Evolutionary conservation across 1,140 invertebrate species (phyloP), one percentile per base, ranked within the genome.

Genomic region (Bombus superbus): DNA sequence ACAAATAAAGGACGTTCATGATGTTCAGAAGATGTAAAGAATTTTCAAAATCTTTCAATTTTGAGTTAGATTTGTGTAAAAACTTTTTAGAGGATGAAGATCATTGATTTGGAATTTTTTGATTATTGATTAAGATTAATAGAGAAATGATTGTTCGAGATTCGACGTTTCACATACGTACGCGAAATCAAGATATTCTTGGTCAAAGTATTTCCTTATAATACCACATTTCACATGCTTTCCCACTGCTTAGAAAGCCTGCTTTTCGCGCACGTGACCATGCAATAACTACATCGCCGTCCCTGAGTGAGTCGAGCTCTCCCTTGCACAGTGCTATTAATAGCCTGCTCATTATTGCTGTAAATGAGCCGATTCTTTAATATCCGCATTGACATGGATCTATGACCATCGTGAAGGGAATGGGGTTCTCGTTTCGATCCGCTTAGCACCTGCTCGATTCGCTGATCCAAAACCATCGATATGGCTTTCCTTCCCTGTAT

Each of bases 321-420:
- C 81, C 72, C 83, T 85, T 88, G 88, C 88, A 66, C 88, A 72
- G 8, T 42, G 88, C 93, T 95, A 95, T 95, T 95, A 93, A 95
- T 95, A 94, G 93, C 89, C 87, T 83, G 90, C 94, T 94, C 94
- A 94, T 95, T 95, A 95, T 93, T 94, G 92, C 93, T 92, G 92
- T 86, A 94, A 94, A 94, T 94, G 94, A 94, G 92, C 93, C 93
- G 94, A 86, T 92, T 93, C 94, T 94, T 94, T 94, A 94, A 95
- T 95, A 95, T 95, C 93, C 94, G 93, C 93, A 91, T 92, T 89
- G 86, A 92, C 88, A 83, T 86, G 79, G 83, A 90, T 80, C 86
- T 89, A 91, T 81, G 87, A 85, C 66, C 62, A 71, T 57, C 22
- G 8, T 4, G 68, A 8, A 28, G 40, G 44, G 53, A 44, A 69